Conservation (phyloP, 1,140 invertebrate species). For the Holcopasites calliopsidis region DNA sequence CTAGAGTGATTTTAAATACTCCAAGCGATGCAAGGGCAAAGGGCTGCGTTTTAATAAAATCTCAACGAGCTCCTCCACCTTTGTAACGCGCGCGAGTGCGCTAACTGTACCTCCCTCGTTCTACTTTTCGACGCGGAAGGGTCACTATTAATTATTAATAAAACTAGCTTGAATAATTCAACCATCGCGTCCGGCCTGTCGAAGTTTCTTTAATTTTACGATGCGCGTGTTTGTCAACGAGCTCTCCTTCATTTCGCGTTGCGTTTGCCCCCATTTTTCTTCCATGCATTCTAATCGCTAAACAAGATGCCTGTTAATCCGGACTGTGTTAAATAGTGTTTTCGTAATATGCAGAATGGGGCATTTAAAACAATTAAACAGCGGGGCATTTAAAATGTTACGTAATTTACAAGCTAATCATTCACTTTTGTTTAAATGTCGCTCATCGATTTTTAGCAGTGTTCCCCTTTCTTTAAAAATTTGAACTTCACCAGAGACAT, state of each 20-base stretch:
- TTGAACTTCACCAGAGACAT: not conserved
- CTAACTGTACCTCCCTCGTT: too few relatives aligned
- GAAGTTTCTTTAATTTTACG: not conserved
- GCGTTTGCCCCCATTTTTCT: not conserved
- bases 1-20: not conserved
- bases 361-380: too few relatives aligned
- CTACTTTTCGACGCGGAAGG: not conserved
- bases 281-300: too few relatives aligned
- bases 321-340: too few relatives aligned
- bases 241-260: conserved; percentile 11
- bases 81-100: not conserved
- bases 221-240: conserved; percentile 13
- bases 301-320: conserved; percentile 21
- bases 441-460: too few relatives aligned
- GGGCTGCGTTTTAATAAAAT: conserved; percentile 10
- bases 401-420: too few relatives aligned
- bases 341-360: too few relatives aligned
- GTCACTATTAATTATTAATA: conserved; percentile 17
- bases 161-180: conserved; percentile 16
- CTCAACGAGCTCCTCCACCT: not conserved
- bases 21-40: not conserved
- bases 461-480: too few relatives aligned
- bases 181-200: too few relatives aligned
- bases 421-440: too few relatives aligned
- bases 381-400: too few relatives aligned